These are phyloP conservation scores for Dasypolia templi DNA, from an alignment of 2,888 invertebrate species.

Conservation along the genomic window DNA sequence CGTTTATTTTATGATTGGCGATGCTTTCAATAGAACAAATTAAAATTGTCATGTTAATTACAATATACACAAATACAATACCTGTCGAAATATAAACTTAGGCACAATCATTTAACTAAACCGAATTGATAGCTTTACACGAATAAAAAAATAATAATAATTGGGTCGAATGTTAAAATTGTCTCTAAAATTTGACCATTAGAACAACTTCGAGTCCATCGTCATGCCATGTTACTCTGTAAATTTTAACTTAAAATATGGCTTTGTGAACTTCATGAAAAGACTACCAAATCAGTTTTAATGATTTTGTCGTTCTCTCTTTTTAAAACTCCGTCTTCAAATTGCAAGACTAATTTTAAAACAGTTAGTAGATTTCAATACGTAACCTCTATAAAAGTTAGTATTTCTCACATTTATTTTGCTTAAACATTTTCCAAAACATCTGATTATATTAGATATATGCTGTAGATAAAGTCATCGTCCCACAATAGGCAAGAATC, in stretches of 20 bases:
- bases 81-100: slow-evolving; percentile 36
- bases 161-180: slow-evolving; percentile 19
- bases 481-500: slow-evolving; percentile 46
- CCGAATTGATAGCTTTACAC: slow-evolving; percentile 39
- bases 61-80: slow-evolving; percentile 32
- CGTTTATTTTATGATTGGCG: slow-evolving; percentile 64
- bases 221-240: slow-evolving; percentile 55
- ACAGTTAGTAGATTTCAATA: not conserved
- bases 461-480: slow-evolving; percentile 40
- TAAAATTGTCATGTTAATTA: slow-evolving; percentile 40
- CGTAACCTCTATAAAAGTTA: not conserved
- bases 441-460: slow-evolving; percentile 8
- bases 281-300: not conserved
- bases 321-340: not conserved
- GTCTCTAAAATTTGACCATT: slow-evolving; percentile 20
- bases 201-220: slow-evolving; percentile 16
- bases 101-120: slow-evolving; percentile 37
- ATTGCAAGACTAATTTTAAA: slow-evolving; percentile 11
- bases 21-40: slow-evolving; percentile 47
- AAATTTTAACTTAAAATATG: slow-evolving; percentile 10
- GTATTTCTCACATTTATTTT: slow-evolving; percentile 6
- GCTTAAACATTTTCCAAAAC: slow-evolving; percentile 7
- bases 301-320: not conserved
- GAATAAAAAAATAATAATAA: no score
- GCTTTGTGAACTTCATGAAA: not conserved